Evolutionary conservation across 2,113 vertebrate species (phyloP).

Genomic region (Limnothrissa miodon): DNA sequence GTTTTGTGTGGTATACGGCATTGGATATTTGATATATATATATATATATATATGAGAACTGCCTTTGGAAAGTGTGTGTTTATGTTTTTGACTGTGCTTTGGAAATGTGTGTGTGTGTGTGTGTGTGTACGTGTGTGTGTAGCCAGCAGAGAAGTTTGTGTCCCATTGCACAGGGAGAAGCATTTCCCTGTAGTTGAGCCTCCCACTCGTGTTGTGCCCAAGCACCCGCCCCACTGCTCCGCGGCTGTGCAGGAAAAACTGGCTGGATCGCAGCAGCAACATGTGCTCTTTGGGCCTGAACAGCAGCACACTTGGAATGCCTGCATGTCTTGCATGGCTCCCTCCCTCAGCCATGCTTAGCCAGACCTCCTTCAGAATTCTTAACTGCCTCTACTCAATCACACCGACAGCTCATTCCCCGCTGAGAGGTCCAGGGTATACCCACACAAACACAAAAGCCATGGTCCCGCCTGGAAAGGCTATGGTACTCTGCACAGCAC

Average conservation of each 20-base stretch:
- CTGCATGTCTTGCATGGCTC: not conserved
- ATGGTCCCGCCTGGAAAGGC: not conserved
- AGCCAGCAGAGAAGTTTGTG: not conserved
- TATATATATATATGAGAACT: not conserved
- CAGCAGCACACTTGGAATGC: not conserved
- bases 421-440: not conserved
- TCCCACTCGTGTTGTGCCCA: not conserved
- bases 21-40: not conserved
- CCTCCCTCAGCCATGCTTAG: not conserved
- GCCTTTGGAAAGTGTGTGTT: not conserved
- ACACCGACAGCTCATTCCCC: not conserved
- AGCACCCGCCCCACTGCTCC: not conserved
- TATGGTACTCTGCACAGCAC: not conserved
- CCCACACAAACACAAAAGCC: not conserved
- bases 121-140: not conserved
- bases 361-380: not conserved
- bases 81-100: not conserved
- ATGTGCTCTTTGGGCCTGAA: slow-evolving; percentile 39
- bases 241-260: slow-evolving; percentile 60
- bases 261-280: slow-evolving; percentile 58
- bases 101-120: not conserved
- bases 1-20: not conserved
- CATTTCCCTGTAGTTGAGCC: not conserved
- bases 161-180: not conserved
- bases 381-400: not conserved